Evolutionary conservation across 2,888 invertebrate species (phyloP).

Genomic region (Lamellibrachia columna): DNA sequence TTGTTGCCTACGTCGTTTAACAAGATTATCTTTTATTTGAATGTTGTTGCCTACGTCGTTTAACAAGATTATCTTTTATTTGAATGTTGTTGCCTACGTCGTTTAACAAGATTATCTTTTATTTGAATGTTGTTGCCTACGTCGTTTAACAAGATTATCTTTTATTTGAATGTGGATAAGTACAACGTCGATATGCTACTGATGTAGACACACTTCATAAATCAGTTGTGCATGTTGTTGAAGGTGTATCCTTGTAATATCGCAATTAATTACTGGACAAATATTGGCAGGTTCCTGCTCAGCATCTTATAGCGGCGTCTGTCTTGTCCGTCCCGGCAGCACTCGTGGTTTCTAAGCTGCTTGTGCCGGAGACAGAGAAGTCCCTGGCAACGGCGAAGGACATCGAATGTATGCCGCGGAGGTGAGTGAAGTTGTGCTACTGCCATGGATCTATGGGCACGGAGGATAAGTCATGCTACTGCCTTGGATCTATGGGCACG

Average conservation of each 20-base stretch:
- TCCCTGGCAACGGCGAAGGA: constrained; percentile 78
- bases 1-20: too few species aligned
- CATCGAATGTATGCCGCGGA: constrained; percentile 75
- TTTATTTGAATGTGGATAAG: too few species aligned
- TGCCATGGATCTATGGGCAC: background rate
- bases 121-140: too few species aligned
- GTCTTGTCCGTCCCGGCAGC: constrained; percentile 97
- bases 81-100: too few species aligned
- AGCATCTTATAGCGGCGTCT: constrained; percentile 89
- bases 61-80: too few species aligned
- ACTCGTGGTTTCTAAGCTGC: constrained; percentile 86
- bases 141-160: too few species aligned
- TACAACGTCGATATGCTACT: too few species aligned
- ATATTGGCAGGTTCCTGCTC: constrained; percentile 68
- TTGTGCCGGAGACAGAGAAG: constrained; percentile 87
- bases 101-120: too few species aligned
- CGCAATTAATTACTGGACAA: background rate
- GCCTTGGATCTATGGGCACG: background rate
- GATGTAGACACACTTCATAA: too few species aligned
- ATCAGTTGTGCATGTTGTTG: too few species aligned
- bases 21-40: too few species aligned
- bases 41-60: too few species aligned
- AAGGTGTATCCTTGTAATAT: background rate
- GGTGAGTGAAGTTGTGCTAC: constrained; percentile 42
- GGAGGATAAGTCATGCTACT: background rate